phyloP scores from a whole-genome alignment of 2,888 invertebrate genomes.

The Scaptomyza cyrtandrae region DNA sequence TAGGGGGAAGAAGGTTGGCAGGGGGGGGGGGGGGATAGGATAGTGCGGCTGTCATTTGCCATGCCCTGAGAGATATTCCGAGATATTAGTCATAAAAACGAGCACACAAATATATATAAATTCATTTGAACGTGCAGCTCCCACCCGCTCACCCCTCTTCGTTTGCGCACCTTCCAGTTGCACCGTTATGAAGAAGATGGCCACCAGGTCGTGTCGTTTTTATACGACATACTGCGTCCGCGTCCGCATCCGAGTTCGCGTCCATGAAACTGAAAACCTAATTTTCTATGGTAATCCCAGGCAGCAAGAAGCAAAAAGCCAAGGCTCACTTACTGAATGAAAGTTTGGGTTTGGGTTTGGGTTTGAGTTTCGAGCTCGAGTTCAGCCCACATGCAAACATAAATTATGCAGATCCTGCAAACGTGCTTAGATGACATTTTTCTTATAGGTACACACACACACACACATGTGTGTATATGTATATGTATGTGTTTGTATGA shows the following conservation, averaged over 20 bases:
- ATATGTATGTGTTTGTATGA: slow-evolving; percentile 7
- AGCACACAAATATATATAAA: slow-evolving; percentile 65
- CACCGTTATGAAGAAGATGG: slow-evolving; percentile 69
- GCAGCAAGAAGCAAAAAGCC: slow-evolving; percentile 50
- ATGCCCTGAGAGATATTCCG: slow-evolving; percentile 69
- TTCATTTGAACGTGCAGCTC: slow-evolving; percentile 67
- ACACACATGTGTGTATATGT: background rate
- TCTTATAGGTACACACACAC: slow-evolving; percentile 1
- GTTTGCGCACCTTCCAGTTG: slow-evolving; percentile 29
- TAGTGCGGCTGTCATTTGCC: slow-evolving; percentile 65
- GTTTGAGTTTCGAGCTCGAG: slow-evolving; percentile 4
- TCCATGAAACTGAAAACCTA: slow-evolving; percentile 79
- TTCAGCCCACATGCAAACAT: slow-evolving; percentile 66
- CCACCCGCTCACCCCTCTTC: slow-evolving; percentile 3
- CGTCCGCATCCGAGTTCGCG: slow-evolving; percentile 71
- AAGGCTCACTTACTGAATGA: slow-evolving; percentile 33
- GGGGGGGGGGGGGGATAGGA: slow-evolving; percentile 26
- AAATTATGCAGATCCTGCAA: slow-evolving; percentile 82
- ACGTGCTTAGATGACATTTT: slow-evolving; percentile 82
- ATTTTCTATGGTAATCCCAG: slow-evolving; percentile 81
- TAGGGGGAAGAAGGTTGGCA: background rate
- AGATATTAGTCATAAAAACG: slow-evolving; percentile 82
- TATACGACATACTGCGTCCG: slow-evolving; percentile 59
- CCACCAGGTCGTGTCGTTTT: slow-evolving; percentile 75
- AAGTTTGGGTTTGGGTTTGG: slow-evolving; percentile 6